Conservation (phyloP, 2,888 invertebrate genomes). For the Phlogophora meticulosa region DNA sequence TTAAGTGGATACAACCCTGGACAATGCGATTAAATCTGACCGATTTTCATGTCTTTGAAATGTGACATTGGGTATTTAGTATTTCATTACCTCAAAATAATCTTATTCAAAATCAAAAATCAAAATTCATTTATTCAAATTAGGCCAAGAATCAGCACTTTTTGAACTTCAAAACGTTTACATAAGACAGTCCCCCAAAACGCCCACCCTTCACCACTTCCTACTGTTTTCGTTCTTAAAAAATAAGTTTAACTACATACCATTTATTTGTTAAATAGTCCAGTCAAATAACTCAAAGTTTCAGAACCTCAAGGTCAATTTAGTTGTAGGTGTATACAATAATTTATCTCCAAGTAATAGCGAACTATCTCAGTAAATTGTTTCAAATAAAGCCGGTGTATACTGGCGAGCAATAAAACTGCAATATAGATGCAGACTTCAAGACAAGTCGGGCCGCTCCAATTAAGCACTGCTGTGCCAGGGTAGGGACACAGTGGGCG, state of each 20-base stretch:
- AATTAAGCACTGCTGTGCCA: conserved; percentile 61
- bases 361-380: conserved; percentile 29
- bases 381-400: conserved; percentile 33
- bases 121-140: too few species aligned
- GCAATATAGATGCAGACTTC: conserved; percentile 63
- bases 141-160: too few species aligned
- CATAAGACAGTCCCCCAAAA: too few species aligned
- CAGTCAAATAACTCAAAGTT: neutral
- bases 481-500: conserved; percentile 24
- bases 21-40: too few species aligned
- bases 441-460: conserved; percentile 59
- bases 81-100: too few species aligned
- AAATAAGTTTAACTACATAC: conserved; percentile 1
- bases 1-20: too few species aligned
- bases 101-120: too few species aligned
- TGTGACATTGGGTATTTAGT: too few species aligned
- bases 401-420: conserved; percentile 55
- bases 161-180: too few species aligned
- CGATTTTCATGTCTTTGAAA: too few species aligned
- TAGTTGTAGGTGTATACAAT: neutral
- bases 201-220: too few species aligned
- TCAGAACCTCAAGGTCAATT: neutral
- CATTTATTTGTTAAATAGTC: neutral
- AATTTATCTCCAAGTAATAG: conserved; percentile 16
- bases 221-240: too few species aligned